Conservation (phyloP, 2,888 invertebrate genomes). For the Morinoia aosen region DNA sequence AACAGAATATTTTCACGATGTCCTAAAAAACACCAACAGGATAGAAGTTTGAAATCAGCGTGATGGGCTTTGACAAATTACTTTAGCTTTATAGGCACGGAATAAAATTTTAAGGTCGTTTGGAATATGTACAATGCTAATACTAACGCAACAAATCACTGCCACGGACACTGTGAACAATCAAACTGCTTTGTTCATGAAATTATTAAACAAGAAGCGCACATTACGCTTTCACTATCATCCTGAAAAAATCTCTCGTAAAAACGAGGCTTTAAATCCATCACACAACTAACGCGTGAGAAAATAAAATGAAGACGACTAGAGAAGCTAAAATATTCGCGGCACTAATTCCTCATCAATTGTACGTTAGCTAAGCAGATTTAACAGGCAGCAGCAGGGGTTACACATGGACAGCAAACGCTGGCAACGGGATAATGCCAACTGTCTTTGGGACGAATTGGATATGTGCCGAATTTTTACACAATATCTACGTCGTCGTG, state of each 20-base stretch:
- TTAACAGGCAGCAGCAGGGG: neutral
- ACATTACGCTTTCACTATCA: neutral
- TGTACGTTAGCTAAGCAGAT: neutral
- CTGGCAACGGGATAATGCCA: neutral
- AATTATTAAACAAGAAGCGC: neutral
- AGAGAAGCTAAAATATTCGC: neutral
- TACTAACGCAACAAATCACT: neutral
- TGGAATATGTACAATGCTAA: neutral
- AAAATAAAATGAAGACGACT: neutral
- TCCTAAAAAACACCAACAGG: too few relatives aligned
- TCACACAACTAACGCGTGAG: neutral
- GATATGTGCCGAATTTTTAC: too few relatives aligned
- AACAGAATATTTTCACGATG: too few relatives aligned
- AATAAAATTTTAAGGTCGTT: neutral
- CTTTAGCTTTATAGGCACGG: too few relatives aligned
- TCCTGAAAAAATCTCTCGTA: neutral
- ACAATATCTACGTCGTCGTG: too few relatives aligned
- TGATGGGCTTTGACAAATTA: too few relatives aligned
- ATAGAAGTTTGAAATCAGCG: too few relatives aligned
- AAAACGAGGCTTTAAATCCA: neutral
- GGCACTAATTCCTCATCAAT: neutral
- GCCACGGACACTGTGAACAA: neutral
- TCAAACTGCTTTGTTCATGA: neutral
- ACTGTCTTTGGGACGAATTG: too few relatives aligned
- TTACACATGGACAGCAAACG: neutral